phyloP scores from a whole-genome alignment of 2,113 vertebrate genomes.

The Bucco capensis region DNA sequence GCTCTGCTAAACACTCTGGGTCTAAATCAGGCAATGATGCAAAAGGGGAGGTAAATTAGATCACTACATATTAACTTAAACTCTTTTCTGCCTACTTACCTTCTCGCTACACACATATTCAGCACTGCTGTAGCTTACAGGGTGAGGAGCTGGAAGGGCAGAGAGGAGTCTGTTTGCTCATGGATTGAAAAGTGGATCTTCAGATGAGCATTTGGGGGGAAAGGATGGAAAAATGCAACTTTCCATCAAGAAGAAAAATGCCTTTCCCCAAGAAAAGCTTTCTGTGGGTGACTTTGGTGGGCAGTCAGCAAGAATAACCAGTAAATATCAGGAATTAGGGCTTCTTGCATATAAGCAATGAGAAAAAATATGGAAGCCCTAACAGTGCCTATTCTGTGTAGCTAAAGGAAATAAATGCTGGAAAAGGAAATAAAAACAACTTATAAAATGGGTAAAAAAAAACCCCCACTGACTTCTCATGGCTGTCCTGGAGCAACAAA shows the following conservation, averaged over 20 bases:
- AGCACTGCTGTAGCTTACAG: neutral
- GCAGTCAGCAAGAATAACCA: neutral
- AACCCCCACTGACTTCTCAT: neutral
- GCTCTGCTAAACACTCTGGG: neutral
- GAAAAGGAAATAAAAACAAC: neutral
- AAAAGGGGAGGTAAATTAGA: conserved; percentile 42
- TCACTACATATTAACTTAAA: conserved; percentile 50
- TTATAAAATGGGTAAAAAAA: neutral
- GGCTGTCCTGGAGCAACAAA: neutral
- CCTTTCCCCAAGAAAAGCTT: neutral
- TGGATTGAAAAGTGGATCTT: neutral
- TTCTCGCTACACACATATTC: neutral
- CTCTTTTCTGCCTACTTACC: conserved; percentile 51
- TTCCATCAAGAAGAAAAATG: neutral
- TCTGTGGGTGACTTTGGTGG: neutral
- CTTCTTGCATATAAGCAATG: neutral
- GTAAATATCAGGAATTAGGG: neutral
- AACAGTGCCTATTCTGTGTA: neutral
- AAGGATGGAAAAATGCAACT: neutral
- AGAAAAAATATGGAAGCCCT: neutral
- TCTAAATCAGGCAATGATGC: conserved; percentile 59
- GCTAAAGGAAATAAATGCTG: neutral
- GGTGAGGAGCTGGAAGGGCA: neutral
- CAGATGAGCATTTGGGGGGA: neutral
- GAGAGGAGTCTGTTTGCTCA: neutral